These are phyloP conservation scores for Pyralis farinalis DNA, from an alignment of 2,888 invertebrate species.

Conservation along the genomic window DNA sequence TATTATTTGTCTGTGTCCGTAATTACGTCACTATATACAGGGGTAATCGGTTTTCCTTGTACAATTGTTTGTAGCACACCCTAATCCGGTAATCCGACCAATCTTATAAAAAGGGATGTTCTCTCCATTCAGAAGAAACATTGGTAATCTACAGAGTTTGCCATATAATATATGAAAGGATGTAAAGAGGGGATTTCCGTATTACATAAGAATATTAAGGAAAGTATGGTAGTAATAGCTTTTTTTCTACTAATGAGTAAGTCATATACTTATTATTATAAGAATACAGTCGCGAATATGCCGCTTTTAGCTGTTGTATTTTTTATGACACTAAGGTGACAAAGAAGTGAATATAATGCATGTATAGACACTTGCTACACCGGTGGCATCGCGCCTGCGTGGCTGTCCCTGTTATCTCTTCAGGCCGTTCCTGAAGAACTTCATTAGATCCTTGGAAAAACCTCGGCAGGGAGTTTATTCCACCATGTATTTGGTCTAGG, in stretches of 20 bases:
- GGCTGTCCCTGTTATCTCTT: too few species aligned
- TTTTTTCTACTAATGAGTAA: conserved; percentile 9
- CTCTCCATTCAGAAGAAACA: conserved; percentile 26
- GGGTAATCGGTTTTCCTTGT: conserved; percentile 3
- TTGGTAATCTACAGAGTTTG: conserved; percentile 40
- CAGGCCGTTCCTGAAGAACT: too few species aligned
- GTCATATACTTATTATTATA: too few species aligned
- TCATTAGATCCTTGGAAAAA: too few species aligned
- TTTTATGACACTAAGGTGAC: too few species aligned
- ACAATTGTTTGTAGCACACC: conserved; percentile 13
- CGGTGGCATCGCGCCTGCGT: too few species aligned
- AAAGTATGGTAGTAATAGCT: conserved; percentile 18
- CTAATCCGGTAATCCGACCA: conserved; percentile 48
- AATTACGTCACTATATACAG: neutral
- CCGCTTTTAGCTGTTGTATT: too few species aligned
- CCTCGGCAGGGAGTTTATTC: too few species aligned
- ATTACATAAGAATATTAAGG: conserved; percentile 14
- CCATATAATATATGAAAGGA: conserved; percentile 34
- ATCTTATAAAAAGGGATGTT: conserved; percentile 46
- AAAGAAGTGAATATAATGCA: too few species aligned
- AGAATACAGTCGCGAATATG: too few species aligned
- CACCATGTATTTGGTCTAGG: too few species aligned
- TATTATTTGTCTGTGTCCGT: neutral
- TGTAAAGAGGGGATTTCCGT: conserved; percentile 19
- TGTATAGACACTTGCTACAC: too few species aligned